Base-by-base conservation (phyloP, 2,113 vertebrate species). In the Cryptotis parvus region DNA sequence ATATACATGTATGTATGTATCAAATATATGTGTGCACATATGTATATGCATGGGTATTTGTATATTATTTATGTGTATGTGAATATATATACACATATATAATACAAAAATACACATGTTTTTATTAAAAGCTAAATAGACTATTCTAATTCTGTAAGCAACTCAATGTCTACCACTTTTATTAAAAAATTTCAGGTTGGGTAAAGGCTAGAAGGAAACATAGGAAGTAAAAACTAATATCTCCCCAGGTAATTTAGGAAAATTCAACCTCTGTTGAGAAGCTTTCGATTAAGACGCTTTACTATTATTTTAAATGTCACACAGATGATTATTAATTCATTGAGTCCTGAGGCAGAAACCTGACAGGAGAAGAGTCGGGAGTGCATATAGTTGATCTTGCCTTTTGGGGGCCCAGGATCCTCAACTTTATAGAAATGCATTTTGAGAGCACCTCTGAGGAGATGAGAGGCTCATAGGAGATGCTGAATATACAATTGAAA, bases 301-400 rank as follows among this genome's bases (percentile, higher is more conserved):
- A 87, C 12, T 9, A 35, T 74, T 78, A 83, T 93, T 49, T 91
- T 80, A 90, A 94, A 91, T 90, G 75, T 41, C 37, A 89, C 11
- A 55, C 11, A 86, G 37, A 29, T 84, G 10, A 91, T 87, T 81
- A 89, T 49, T 91, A 94, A 87, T 93, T 95, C 69, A 92, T 70
- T 87, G 81, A 65, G 1, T 89, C 69, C n/a, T 80, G 41, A 87
- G 87, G 76, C 69, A 93, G 41, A 63, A 84, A 91, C 39, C 49
- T 33, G 77, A 37, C 31, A 11, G 33, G 37, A 16, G 9, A 12
- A 20, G 43, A 52, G 55, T 65, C 22, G 58, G 86, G n/a, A 78
- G 63, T 76, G 75, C 35, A 87, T 87, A 82, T 92, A n/a, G 41
- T 70, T 91, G 55, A 80, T 87, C 31, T 75, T 85, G 1, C 3